phyloP scores from a whole-genome alignment of 2,888 invertebrate genomes.

The Sminthurides aquaticus region DNA sequence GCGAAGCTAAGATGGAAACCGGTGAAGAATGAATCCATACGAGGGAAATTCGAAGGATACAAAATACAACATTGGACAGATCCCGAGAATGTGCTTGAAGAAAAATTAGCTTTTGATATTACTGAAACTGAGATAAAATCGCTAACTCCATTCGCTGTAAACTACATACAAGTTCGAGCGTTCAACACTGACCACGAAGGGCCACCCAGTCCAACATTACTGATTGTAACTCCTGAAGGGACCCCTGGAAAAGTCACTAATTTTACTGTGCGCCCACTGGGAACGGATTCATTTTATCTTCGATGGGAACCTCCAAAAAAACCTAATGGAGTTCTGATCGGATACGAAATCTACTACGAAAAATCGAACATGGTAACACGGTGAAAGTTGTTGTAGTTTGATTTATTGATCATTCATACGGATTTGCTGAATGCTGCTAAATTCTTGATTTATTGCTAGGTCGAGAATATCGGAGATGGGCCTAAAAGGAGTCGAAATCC shows the following conservation, averaged over 20 bases:
- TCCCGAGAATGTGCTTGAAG: slow-evolving; percentile 65
- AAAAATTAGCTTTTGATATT: slow-evolving; percentile 63
- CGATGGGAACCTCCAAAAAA: slow-evolving; percentile 86
- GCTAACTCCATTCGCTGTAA: slow-evolving; percentile 76
- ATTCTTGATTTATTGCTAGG: slow-evolving; percentile 15
- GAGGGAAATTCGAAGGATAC: slow-evolving; percentile 91
- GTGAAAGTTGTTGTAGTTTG: slow-evolving; percentile 43
- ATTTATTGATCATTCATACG: too few relatives aligned
- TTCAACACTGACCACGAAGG: slow-evolving; percentile 88
- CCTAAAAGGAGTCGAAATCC: slow-evolving; percentile 55
- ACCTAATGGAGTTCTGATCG: slow-evolving; percentile 79
- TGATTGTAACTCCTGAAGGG: slow-evolving; percentile 84
- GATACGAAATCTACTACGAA: slow-evolving; percentile 87
- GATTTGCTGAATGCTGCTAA: too few relatives aligned
- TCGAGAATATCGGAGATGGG: slow-evolving; percentile 47
- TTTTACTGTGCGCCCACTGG: slow-evolving; percentile 76
- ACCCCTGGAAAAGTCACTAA: slow-evolving; percentile 68
- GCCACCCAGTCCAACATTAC: slow-evolving; percentile 74
- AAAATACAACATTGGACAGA: slow-evolving; percentile 92
- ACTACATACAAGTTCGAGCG: slow-evolving; percentile 78
- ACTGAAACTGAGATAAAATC: slow-evolving; percentile 66
- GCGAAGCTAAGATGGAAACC: slow-evolving; percentile 84
- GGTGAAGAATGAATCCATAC: slow-evolving; percentile 68
- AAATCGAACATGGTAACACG: too few relatives aligned
- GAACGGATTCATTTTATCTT: slow-evolving; percentile 66